A percentile compares a stretch with the other conserved stretches of the same genome.
These are phyloP conservation scores for Thalassoma bifasciatum DNA, from an alignment of 2,113 vertebrate species.

Conservation along the genomic window DNA sequence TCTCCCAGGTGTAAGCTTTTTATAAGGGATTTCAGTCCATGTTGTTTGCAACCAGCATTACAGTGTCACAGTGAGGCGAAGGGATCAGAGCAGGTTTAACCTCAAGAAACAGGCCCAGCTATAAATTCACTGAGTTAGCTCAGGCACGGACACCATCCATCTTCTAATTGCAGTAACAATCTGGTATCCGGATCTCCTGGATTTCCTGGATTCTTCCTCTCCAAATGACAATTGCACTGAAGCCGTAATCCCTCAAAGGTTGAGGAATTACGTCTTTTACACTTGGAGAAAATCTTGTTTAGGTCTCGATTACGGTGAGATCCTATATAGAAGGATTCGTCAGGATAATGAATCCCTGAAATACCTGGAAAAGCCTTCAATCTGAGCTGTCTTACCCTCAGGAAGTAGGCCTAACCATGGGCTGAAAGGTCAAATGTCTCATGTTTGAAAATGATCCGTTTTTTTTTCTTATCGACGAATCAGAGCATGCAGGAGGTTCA, in stretches of 20 bases:
- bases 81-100: slow-evolving; percentile 87
- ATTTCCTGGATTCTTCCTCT: slow-evolving; percentile 28
- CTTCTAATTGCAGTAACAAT: slow-evolving; percentile 65
- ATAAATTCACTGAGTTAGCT: slow-evolving; percentile 59
- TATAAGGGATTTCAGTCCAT: slow-evolving; percentile 87
- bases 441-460: not conserved
- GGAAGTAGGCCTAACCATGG: not conserved
- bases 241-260: slow-evolving; percentile 55
- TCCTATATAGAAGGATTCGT: slow-evolving; percentile 46
- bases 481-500: no score
- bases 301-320: slow-evolving; percentile 47
- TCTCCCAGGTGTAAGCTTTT: slow-evolving; percentile 87
- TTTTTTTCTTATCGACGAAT: no score
- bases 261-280: slow-evolving; percentile 37
- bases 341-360: slow-evolving; percentile 52
- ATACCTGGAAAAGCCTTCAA: slow-evolving; percentile 33
- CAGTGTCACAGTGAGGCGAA: slow-evolving; percentile 87
- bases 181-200: slow-evolving; percentile 52
- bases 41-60: slow-evolving; percentile 85
- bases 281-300: slow-evolving; percentile 62
- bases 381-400: not conserved
- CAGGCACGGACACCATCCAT: slow-evolving; percentile 39
- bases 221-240: slow-evolving; percentile 6
- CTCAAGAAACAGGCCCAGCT: slow-evolving; percentile 72
- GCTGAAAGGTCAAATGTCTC: not conserved